Conservation (phyloP, 2,113 vertebrate species). For the Chloroceryle aenea region DNA sequence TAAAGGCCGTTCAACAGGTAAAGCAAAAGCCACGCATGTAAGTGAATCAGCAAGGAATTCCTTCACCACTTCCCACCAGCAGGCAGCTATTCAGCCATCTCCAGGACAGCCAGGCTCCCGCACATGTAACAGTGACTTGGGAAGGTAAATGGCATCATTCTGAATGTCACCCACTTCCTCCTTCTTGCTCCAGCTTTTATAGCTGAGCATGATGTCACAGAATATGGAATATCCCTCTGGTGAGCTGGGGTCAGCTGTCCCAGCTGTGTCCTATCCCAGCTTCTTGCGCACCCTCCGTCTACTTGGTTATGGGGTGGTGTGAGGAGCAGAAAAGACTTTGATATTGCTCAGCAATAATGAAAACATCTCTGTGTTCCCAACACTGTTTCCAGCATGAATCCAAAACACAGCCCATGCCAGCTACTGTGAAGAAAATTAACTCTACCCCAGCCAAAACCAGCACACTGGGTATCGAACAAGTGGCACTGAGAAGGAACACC, state of each 20-base stretch:
- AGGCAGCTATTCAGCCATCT: not conserved
- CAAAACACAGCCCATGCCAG: not conserved
- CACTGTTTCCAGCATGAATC: not conserved
- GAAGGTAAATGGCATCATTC: not conserved
- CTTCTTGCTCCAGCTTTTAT: not conserved
- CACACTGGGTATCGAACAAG: not conserved
- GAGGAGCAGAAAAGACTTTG: not conserved
- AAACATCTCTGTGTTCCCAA: not conserved
- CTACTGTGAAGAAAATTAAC: not conserved
- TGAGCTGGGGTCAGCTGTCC: not conserved
- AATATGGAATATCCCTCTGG: not conserved
- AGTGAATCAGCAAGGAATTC: not conserved
- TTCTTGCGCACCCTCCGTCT: not conserved
- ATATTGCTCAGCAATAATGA: not conserved
- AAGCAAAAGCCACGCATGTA: not conserved
- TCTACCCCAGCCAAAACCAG: not conserved
- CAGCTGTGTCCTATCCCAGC: not conserved
- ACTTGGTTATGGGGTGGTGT: not conserved
- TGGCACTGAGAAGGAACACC: not conserved
- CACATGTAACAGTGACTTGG: not conserved
- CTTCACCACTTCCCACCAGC: not conserved
- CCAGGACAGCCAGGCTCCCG: not conserved
- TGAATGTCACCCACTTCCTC: not conserved
- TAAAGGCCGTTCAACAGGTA: not conserved
- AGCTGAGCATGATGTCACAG: not conserved